A percentile compares a stretch with the other conserved stretches of the same genome.
phyloP scores from a whole-genome alignment of 2,113 vertebrate species.

The Andinoacara biseriatus region DNA sequence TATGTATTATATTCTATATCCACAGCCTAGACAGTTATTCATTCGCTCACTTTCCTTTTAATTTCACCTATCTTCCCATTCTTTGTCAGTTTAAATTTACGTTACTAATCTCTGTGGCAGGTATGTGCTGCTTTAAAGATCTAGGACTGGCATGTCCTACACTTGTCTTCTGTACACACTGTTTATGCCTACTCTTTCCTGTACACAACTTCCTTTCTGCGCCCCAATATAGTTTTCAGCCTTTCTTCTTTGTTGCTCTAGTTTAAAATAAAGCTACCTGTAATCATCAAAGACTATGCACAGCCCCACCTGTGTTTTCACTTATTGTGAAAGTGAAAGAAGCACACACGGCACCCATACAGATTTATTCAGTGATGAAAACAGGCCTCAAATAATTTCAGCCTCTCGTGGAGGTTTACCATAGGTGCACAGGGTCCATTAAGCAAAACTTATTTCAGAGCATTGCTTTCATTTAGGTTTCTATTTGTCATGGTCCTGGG shows the following conservation, averaged over 20 bases:
- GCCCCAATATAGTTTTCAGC: background rate
- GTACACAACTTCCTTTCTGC: background rate
- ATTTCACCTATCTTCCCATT: background rate
- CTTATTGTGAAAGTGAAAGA: constrained; percentile 2
- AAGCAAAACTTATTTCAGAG: background rate
- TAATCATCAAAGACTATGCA: background rate
- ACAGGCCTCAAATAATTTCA: background rate
- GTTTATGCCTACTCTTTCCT: background rate
- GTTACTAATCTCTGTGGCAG: background rate
- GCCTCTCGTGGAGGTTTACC: background rate
- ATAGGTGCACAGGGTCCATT: background rate
- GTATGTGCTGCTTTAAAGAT: background rate
- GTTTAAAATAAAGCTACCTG: background rate
- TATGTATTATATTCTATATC: background rate
- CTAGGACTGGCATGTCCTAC: background rate
- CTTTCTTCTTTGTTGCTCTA: background rate
- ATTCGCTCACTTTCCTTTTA: background rate
- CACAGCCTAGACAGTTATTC: background rate
- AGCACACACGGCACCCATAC: background rate
- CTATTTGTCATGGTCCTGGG: too few species aligned
- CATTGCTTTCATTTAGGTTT: background rate
- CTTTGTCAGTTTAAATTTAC: background rate
- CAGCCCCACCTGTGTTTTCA: background rate
- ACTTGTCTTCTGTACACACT: background rate
- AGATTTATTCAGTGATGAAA: background rate